These are phyloP conservation scores for Drosophila ercepeae DNA, from an alignment of 1,140 invertebrate genomes.

Conservation along the genomic window DNA sequence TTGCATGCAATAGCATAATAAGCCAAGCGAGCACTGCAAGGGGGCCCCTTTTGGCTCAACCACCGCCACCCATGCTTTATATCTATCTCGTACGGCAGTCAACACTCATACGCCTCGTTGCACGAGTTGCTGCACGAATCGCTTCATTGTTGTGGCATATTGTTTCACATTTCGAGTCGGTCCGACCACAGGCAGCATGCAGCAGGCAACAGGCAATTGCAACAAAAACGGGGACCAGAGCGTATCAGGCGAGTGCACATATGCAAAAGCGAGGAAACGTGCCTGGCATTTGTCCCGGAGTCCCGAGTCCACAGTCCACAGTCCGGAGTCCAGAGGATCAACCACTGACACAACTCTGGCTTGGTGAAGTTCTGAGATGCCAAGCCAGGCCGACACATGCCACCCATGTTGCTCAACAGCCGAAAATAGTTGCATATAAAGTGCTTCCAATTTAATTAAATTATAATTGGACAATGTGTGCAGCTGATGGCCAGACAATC, in stretches of 20 bases:
- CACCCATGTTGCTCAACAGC: constrained; percentile 14
- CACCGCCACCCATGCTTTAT: not conserved
- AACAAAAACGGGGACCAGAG: constrained; percentile 3
- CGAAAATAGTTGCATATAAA: constrained; percentile 47
- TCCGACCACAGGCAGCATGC: constrained; percentile 34
- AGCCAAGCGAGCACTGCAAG: constrained; percentile 47
- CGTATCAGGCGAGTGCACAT: constrained; percentile 21
- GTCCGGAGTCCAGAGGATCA: not conserved
- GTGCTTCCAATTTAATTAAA: constrained; percentile 73
- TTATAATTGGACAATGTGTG: constrained; percentile 62
- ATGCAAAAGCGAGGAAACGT: constrained; percentile 49
- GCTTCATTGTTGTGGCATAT: constrained; percentile 74
- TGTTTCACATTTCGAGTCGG: constrained; percentile 65
- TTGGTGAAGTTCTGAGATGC: constrained; percentile 37
- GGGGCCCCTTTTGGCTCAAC: not conserved
- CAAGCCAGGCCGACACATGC: constrained; percentile 7
- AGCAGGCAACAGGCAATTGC: constrained; percentile 1
- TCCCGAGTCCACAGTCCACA: not conserved
- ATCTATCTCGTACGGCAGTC: constrained; percentile 49
- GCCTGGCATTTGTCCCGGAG: constrained; percentile 44
- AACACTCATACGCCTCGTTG: constrained; percentile 77
- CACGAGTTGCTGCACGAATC: constrained; percentile 72
- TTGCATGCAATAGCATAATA: constrained; percentile 75
- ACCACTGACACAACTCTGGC: constrained; percentile 22
- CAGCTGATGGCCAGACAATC: constrained; percentile 38